Percentiles rank a stretch among this genome's conserved stretches.
These are phyloP conservation scores for Polietes domitor DNA, from an alignment of 2,888 invertebrate genomes.

Conservation along the genomic window DNA sequence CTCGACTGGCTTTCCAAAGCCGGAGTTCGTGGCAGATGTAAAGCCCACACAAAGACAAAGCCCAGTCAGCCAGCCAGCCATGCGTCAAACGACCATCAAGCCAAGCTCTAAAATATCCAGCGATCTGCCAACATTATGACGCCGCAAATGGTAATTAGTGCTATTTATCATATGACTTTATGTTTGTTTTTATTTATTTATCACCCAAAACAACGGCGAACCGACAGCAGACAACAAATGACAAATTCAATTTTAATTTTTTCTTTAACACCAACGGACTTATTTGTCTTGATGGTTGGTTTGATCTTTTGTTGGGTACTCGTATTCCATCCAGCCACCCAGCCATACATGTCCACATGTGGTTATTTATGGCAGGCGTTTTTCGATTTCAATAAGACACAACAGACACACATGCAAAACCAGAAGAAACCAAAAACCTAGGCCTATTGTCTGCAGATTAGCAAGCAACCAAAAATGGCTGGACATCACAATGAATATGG, in stretches of 20 bases:
- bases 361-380: not conserved
- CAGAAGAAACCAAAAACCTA: not conserved
- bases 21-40: not conserved
- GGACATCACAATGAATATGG: not conserved
- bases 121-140: conserved; percentile 24
- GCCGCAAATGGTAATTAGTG: conserved; percentile 40
- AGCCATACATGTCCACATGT: not conserved
- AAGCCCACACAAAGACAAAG: conserved; percentile 19
- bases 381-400: not conserved
- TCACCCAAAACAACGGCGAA: not conserved
- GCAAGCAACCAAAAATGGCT: not conserved
- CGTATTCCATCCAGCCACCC: too few species aligned
- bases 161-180: conserved; percentile 38
- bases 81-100: not conserved
- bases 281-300: not conserved
- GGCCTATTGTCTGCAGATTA: not conserved
- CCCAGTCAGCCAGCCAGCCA: not conserved
- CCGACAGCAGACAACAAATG: not conserved
- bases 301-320: not conserved
- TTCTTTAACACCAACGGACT: not conserved
- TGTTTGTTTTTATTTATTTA: conserved; percentile 4
- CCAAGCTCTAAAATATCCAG: not conserved
- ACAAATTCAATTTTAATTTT: conserved; percentile 12
- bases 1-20: not conserved
- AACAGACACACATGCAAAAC: not conserved